Base-by-base conservation (phyloP, 1,140 invertebrate genomes). In the Grapholita molesta region DNA sequence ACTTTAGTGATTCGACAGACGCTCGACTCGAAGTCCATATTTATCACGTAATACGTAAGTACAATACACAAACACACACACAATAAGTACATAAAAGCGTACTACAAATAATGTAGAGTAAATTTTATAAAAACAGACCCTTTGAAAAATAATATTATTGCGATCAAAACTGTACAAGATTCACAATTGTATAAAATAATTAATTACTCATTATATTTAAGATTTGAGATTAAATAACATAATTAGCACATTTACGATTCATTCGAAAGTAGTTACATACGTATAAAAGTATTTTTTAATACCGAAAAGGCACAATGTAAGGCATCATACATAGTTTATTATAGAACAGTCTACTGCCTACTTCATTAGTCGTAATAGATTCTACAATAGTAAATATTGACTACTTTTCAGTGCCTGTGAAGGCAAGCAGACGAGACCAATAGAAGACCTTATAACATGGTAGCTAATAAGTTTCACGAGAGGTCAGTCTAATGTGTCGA, bases 221-320 rank as follows among this genome's bases (percentile, higher is more conserved):
- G 30, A 61, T 57, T 25, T 61, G 55, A 61, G 55, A 61, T 61
- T 61, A 30, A 15, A 25, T 15, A n/a, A 61, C 30, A 61, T 61
- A 30, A 61, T 48, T 61, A 61, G 55, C 55, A 61, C 25, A 15
- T 61, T 25, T 15, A 25, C 24, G 12, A 28, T 28, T 61, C n/a
- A 28, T 28, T 61, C 25, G 25, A 61, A 28, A 61, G 55, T 61
- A 61, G 24, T 61, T 25, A 28, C 12, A 52, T 18, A n/a, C n/a
- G 6, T 55, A 23, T 25, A 28, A 61, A 15, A 30, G 55, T 30
- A n/a, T 61, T 30, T n/a, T 24, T 57, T 0, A n/a, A 28, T 42
- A 30, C 64, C 18, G 64, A 66, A 66, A 66, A 66, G 64, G 64
- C 64, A 66, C 64, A 42, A 61, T 61, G n/a, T 61, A 61, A 61